Percentiles rank a stretch among this genome's conserved stretches.
Conservation (phyloP, 1,140 invertebrate species). For the Antheraea mylitta region DNA sequence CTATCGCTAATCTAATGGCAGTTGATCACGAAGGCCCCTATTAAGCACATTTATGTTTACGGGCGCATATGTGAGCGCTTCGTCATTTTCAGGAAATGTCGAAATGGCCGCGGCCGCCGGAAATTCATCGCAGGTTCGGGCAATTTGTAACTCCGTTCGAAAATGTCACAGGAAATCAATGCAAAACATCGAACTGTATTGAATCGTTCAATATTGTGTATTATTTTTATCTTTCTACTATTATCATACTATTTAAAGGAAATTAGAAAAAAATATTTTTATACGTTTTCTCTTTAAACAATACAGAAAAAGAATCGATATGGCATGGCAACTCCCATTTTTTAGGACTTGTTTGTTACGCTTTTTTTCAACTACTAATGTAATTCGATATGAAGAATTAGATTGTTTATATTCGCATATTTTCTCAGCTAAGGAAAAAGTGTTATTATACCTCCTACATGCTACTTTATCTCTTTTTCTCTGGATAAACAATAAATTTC, state of each 20-base stretch:
- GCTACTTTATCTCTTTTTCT: too few relatives aligned
- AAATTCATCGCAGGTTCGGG: slow-evolving; percentile 52
- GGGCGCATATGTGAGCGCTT: slow-evolving; percentile 33
- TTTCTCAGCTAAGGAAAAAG: too few relatives aligned
- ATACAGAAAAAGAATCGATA: too few relatives aligned
- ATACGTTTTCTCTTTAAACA: too few relatives aligned
- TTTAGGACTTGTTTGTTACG: too few relatives aligned
- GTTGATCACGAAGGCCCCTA: slow-evolving; percentile 27
- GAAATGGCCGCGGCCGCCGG: slow-evolving; percentile 38
- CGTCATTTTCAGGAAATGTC: slow-evolving; percentile 57
- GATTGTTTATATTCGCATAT: too few relatives aligned
- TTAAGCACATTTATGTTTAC: slow-evolving; percentile 25
- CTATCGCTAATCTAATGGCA: slow-evolving; percentile 12
- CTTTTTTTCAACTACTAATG: too few relatives aligned
- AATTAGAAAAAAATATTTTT: too few relatives aligned
- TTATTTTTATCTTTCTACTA: neutral
- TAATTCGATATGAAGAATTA: too few relatives aligned
- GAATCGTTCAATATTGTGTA: neutral
- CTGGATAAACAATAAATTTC: too few relatives aligned
- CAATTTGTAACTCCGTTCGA: slow-evolving; percentile 51
- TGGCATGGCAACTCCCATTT: too few relatives aligned
- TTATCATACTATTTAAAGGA: neutral
- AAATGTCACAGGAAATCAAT: slow-evolving; percentile 52
- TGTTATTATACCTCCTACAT: too few relatives aligned
- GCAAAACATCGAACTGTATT: slow-evolving; percentile 13